Conservation (phyloP, 2,113 vertebrate species). For the Perca fluviatilis region DNA sequence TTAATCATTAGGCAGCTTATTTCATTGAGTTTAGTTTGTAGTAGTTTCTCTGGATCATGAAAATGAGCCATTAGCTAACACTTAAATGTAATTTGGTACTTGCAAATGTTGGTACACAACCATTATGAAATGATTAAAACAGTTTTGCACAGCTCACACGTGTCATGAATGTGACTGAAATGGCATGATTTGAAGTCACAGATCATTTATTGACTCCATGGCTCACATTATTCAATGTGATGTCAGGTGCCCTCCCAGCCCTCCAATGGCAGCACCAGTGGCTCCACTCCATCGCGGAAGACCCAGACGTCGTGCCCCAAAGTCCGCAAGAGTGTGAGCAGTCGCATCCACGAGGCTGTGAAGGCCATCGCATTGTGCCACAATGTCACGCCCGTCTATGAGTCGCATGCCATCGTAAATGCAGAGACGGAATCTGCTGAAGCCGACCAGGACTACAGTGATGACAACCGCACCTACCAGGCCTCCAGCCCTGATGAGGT, state of each 20-base stretch:
- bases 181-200: not conserved
- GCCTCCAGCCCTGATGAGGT: conserved; percentile 99
- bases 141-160: not conserved
- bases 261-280: conserved; percentile 70
- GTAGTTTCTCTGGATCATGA: not conserved
- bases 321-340: conserved; percentile 94
- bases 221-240: not conserved
- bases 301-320: conserved; percentile 87
- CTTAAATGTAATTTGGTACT: not conserved
- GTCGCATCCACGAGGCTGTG: conserved; percentile 94
- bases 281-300: conserved; percentile 85
- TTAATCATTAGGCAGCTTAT: not conserved
- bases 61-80: not conserved
- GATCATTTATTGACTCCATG: not conserved
- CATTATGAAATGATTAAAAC: no score
- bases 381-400: conserved; percentile 97
- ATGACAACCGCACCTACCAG: conserved; percentile 96
- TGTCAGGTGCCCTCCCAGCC: conserved; percentile 63
- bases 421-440: conserved; percentile 91
- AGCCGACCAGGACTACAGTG: conserved; percentile 95
- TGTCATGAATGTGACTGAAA: not conserved
- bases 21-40: not conserved
- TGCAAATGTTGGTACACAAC: no score
- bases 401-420: conserved; percentile 78
- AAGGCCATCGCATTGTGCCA: conserved; percentile 97